Conservation (phyloP, 2,888 invertebrate genomes). For the Drosophila borealis region DNA sequence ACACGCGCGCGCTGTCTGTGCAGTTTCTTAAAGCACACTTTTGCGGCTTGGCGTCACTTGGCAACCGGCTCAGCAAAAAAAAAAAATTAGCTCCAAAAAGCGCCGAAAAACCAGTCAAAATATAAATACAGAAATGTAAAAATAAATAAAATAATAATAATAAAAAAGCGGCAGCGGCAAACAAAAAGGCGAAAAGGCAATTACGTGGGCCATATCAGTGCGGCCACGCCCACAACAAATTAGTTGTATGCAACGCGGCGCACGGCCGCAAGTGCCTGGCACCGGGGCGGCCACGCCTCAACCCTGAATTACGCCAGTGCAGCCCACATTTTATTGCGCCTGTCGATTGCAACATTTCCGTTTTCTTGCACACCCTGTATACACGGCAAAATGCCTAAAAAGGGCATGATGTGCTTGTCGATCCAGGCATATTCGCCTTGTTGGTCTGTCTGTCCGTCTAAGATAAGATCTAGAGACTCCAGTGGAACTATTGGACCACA, state of each 20-base stretch:
- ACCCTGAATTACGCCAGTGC: neutral
- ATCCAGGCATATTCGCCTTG: too few relatives aligned
- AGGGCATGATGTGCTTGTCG: too few relatives aligned
- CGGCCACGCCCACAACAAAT: conserved; percentile 75
- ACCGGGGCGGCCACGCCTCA: conserved; percentile 46
- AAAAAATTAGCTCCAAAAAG: conserved; percentile 9
- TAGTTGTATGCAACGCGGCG: conserved; percentile 53
- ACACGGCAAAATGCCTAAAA: too few relatives aligned
- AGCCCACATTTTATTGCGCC: conserved; percentile 68
- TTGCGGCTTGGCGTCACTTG: conserved; percentile 42
- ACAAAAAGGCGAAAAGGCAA: conserved; percentile 74
- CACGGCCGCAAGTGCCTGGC: conserved; percentile 63
- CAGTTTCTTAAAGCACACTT: conserved; percentile 51
- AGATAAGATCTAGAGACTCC: too few relatives aligned
- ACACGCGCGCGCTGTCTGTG: conserved; percentile 24
- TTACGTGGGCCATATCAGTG: conserved; percentile 66
- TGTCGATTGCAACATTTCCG: conserved; percentile 66
- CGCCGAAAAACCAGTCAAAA: conserved; percentile 17
- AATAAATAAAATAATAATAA: conserved; percentile 2
- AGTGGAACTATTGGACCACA: too few relatives aligned
- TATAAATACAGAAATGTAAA: conserved; percentile 19
- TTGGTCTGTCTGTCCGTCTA: too few relatives aligned
- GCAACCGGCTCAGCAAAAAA: conserved; percentile 41
- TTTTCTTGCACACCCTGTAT: neutral
- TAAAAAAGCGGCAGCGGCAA: conserved; percentile 11